Percentiles rank a stretch among this genome's conserved stretches.
Conservation (phyloP, 2,888 invertebrate species). For the Onchidella celtica region DNA sequence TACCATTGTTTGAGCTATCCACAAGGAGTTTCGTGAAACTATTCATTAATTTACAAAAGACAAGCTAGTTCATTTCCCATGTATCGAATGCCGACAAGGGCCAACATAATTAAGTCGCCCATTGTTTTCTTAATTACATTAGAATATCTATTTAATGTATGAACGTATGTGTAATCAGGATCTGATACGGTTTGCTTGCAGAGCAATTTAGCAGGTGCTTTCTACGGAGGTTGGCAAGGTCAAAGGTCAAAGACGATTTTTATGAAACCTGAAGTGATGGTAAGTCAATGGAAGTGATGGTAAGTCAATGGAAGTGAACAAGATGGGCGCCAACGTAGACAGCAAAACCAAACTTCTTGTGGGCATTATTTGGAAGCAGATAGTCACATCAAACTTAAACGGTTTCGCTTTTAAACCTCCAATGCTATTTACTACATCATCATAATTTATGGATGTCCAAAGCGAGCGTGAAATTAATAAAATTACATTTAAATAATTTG, state of each 20-base stretch:
- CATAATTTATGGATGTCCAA: no score
- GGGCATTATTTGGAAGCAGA: no score
- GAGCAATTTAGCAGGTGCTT: neutral
- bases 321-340: no score
- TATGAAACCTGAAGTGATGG: neutral
- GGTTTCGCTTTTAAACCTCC: no score
- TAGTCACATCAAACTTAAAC: no score
- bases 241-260: neutral
- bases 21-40: no score
- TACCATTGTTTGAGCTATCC: no score
- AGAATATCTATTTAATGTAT: constrained; percentile 3
- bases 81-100: neutral
- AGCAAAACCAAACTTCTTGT: no score
- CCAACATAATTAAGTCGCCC: neutral
- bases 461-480: no score
- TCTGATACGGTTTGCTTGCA: neutral
- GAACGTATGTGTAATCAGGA: constrained; percentile 18
- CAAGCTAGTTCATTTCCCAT: neutral
- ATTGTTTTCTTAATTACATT: constrained; percentile 34
- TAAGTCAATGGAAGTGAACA: neutral
- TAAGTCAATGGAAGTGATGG: neutral
- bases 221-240: neutral
- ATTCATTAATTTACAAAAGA: no score
- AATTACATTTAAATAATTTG: no score
- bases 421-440: no score